These are phyloP conservation scores for Camponotus vicinus DNA, from an alignment of 1,140 invertebrate species.

Conservation along the genomic window DNA sequence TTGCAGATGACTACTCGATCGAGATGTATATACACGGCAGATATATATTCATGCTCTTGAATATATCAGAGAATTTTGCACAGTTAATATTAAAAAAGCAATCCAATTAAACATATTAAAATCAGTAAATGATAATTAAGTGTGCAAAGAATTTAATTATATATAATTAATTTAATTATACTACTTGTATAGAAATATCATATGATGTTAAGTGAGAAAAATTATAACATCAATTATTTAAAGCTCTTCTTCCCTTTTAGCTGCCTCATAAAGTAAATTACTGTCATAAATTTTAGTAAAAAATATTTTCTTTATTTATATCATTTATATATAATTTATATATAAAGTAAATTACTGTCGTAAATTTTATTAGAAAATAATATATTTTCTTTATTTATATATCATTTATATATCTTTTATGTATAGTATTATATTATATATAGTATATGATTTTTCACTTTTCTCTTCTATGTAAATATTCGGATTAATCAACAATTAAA, in stretches of 20 bases:
- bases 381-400: not conserved
- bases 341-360: not conserved
- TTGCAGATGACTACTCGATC: constrained; percentile 15
- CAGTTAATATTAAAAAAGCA: not conserved
- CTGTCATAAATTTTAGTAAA: too few relatives aligned
- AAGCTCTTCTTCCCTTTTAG: not conserved
- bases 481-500: not conserved
- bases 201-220: not conserved
- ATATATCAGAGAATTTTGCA: constrained; percentile 3
- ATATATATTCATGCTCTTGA: not conserved
- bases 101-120: not conserved
- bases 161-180: constrained; percentile 2
- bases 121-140: not conserved
- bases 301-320: not conserved
- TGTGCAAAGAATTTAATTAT: not conserved
- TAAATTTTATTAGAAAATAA: too few relatives aligned
- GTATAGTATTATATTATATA: not conserved
- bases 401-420: not conserved
- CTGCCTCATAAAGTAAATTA: too few relatives aligned
- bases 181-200: not conserved
- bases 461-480: not conserved
- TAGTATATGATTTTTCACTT: not conserved
- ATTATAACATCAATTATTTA: not conserved
- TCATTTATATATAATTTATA: not conserved
- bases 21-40: not conserved